A percentile compares a stretch with the other conserved stretches of the same genome.
Conservation (phyloP, 2,888 invertebrate genomes). For the Tenthredo mesomela region DNA sequence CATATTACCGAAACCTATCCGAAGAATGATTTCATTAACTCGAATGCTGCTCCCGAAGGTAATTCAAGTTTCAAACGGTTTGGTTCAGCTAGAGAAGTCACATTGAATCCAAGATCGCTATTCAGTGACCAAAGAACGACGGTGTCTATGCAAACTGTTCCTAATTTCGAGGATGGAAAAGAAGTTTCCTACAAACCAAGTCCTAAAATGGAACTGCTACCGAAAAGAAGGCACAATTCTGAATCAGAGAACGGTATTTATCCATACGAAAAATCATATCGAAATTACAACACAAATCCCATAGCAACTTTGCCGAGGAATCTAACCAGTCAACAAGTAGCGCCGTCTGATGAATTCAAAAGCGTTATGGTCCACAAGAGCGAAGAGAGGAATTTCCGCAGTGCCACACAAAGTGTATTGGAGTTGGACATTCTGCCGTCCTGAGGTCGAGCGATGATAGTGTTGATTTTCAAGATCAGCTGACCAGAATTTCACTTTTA, state of each 20-base stretch:
- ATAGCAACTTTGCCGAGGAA: slow-evolving; percentile 74
- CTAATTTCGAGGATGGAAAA: slow-evolving; percentile 69
- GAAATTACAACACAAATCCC: slow-evolving; percentile 69
- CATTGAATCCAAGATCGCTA: slow-evolving; percentile 72
- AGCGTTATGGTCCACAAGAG: slow-evolving; percentile 70
- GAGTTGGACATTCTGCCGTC: slow-evolving; percentile 75
- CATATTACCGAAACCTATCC: slow-evolving; percentile 65
- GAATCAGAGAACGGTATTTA: slow-evolving; percentile 73
- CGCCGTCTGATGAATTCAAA: slow-evolving; percentile 66
- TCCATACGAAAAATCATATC: slow-evolving; percentile 62
- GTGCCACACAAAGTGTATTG: slow-evolving; percentile 71
- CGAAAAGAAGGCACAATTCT: slow-evolving; percentile 73
- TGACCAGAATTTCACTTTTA: slow-evolving; percentile 43
- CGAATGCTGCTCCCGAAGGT: slow-evolving; percentile 59
- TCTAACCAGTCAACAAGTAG: slow-evolving; percentile 65
- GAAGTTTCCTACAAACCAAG: slow-evolving; percentile 30
- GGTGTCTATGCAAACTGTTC: slow-evolving; percentile 74
- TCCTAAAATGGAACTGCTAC: slow-evolving; percentile 57
- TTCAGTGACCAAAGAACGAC: slow-evolving; percentile 73
- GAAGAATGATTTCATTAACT: slow-evolving; percentile 57
- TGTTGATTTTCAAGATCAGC: slow-evolving; percentile 45
- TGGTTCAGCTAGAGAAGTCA: slow-evolving; percentile 74
- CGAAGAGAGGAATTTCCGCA: slow-evolving; percentile 64
- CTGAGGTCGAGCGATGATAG: slow-evolving; percentile 63
- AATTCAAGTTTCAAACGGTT: slow-evolving; percentile 68